Base-by-base conservation (phyloP, 2,113 vertebrate species). In the Anhinga rufa region DNA sequence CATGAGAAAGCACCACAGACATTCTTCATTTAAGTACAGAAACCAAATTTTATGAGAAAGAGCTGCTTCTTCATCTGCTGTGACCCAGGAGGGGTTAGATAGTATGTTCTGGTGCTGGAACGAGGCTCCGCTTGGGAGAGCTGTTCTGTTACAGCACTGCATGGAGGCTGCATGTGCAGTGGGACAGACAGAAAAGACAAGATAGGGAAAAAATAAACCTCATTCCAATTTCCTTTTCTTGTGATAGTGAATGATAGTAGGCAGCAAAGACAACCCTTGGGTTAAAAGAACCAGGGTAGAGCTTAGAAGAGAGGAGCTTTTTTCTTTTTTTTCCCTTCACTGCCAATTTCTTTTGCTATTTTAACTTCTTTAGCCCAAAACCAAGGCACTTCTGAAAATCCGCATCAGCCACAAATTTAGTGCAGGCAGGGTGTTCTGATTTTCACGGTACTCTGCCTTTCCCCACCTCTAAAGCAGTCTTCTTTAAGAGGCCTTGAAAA, bases 91-190 rank as follows among this genome's bases (percentile, higher is more conserved):
- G 12, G 17, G 19, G 17, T 36, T 69, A 42, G 55, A 18, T 4
- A 14, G 4, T 8, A 32, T 4, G 7, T 22, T 38, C 18, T 40
- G 48, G 21, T 60, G 86, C 17, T n/a, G 32, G 60, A 64, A 44
- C 7, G 0, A 1, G 42, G 65, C 42, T 34, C 15, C 0, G 2
- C 29, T 28, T 14, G 55, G 28, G n/a, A 48, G 38, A 74, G 52
- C 34, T 25, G 38, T 3, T 64, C 26, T 25, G 22, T 14, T 44
- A 24, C 21, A 66, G 57, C 29, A 8, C 46, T 20, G 58, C 15
- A 36, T 1, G 0, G 17, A 16, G 36, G 15, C 40, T 12, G 24
- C 1, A 1, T 8, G 18, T 24, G 29, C 0, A 0, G 77, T 32
- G 40, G 28, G 34, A 57, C 54, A 51, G 13, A 57, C 29, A 42